Conservation (phyloP, 2,797 vertebrate species). For the Crenuchus spilurus region DNA sequence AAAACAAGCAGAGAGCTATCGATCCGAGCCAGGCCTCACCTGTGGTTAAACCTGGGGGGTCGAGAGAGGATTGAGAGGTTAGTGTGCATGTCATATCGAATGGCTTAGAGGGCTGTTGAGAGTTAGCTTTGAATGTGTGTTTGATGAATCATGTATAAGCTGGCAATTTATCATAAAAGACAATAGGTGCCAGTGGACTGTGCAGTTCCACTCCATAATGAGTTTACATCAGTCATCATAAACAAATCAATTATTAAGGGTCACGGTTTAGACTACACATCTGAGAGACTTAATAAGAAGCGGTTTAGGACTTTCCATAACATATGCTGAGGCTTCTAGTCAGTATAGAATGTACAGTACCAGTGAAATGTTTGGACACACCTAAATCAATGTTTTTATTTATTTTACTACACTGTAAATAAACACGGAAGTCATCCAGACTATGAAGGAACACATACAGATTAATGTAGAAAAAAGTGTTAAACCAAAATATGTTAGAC, state of each 20-base stretch:
- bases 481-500: no score
- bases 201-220: slow-evolving; percentile 15
- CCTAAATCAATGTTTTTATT: no score
- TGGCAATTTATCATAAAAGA: slow-evolving; percentile 11
- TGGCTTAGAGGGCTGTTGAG: slow-evolving; percentile 9
- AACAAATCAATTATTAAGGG: slow-evolving; percentile 5
- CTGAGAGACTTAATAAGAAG: neutral
- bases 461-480: no score
- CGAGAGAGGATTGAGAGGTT: slow-evolving; percentile 43
- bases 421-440: no score
- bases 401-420: no score
- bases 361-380: no score
- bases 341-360: neutral
- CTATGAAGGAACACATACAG: no score
- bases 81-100: slow-evolving; percentile 36
- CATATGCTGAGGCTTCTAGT: no score
- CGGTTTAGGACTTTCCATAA: neutral
- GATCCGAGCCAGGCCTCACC: slow-evolving; percentile 47
- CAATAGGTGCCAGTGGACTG: neutral
- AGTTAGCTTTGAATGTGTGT: slow-evolving; percentile 11
- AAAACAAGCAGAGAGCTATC: slow-evolving; percentile 53
- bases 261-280: no score
- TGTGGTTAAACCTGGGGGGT: slow-evolving; percentile 51
- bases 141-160: slow-evolving; percentile 28
- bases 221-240: neutral